Conservation (phyloP, 2,888 invertebrate genomes). For the Xestia rhomboidea region DNA sequence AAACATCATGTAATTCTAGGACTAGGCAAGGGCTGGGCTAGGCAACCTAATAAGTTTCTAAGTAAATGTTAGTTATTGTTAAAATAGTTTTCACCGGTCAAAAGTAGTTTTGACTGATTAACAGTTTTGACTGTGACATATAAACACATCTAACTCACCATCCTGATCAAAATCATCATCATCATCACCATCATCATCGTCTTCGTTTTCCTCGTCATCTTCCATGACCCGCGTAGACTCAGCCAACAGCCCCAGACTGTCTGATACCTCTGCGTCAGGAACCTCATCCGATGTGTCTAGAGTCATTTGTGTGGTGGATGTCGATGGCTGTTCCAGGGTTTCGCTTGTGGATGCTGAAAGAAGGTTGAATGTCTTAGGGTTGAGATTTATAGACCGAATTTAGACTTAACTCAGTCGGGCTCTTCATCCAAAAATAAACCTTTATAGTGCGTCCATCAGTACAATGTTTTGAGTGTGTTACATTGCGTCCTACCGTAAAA, state of each 20-base stretch:
- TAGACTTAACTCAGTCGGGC: background rate
- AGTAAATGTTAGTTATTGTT: too few species aligned
- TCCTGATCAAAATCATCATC: slow-evolving; percentile 77
- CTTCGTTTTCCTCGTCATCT: slow-evolving; percentile 78
- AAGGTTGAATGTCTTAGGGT: background rate
- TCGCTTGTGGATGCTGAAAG: slow-evolving; percentile 26
- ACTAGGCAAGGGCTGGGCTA: too few species aligned
- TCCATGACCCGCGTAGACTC: slow-evolving; percentile 83
- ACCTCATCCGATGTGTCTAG: slow-evolving; percentile 69
- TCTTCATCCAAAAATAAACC: background rate
- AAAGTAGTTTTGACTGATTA: too few species aligned
- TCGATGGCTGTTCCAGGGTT: background rate
- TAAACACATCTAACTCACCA: slow-evolving; percentile 62
- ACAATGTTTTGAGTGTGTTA: too few species aligned
- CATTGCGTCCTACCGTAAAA: too few species aligned
- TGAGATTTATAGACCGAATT: background rate
- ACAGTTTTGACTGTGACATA: too few species aligned
- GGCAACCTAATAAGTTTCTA: too few species aligned
- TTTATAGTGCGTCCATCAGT: too few species aligned
- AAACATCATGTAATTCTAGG: too few species aligned
- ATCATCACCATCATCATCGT: slow-evolving; percentile 80
- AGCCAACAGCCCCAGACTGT: slow-evolving; percentile 84
- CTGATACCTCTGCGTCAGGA: slow-evolving; percentile 77
- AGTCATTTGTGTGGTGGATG: slow-evolving; percentile 32
- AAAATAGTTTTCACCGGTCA: too few species aligned